Evolutionary conservation across 1,140 invertebrate genomes (phyloP).

Genomic region (Platyscapa corneri): DNA sequence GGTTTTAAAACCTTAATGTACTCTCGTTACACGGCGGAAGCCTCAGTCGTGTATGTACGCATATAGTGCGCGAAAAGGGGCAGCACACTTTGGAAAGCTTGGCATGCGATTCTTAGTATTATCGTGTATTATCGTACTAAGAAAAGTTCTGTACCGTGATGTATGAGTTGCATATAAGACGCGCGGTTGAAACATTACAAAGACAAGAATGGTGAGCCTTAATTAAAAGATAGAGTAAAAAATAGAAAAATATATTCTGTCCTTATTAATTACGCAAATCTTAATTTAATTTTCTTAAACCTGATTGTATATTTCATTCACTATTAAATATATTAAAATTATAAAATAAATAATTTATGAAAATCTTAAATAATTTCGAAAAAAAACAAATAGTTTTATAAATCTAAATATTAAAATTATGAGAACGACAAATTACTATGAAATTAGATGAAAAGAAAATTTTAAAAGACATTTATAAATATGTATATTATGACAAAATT

Average conservation of each 20-base stretch:
- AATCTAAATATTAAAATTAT: too few species aligned
- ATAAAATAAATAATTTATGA: too few species aligned
- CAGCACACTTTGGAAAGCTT: background rate
- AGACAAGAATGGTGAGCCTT: background rate
- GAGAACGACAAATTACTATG: too few species aligned
- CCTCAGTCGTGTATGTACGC: background rate
- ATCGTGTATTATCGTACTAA: background rate
- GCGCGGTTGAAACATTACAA: background rate
- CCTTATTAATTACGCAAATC: background rate
- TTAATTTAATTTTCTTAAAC: background rate
- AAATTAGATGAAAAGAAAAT: too few species aligned
- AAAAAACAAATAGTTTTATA: too few species aligned
- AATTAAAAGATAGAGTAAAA: background rate
- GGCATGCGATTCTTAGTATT: slow-evolving; percentile 16
- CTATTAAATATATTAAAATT: too few species aligned
- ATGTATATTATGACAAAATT: too few species aligned
- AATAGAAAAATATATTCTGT: background rate
- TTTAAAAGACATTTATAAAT: too few species aligned
- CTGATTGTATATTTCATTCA: background rate
- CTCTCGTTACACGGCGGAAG: slow-evolving; percentile 20
- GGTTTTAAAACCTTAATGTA: slow-evolving; percentile 18
- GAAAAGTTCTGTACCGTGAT: background rate
- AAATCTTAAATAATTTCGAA: too few species aligned
- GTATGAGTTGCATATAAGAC: background rate
- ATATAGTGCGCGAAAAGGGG: background rate